Conservation (phyloP, 2,113 vertebrate genomes). For the Pseudonaja textilis region DNA sequence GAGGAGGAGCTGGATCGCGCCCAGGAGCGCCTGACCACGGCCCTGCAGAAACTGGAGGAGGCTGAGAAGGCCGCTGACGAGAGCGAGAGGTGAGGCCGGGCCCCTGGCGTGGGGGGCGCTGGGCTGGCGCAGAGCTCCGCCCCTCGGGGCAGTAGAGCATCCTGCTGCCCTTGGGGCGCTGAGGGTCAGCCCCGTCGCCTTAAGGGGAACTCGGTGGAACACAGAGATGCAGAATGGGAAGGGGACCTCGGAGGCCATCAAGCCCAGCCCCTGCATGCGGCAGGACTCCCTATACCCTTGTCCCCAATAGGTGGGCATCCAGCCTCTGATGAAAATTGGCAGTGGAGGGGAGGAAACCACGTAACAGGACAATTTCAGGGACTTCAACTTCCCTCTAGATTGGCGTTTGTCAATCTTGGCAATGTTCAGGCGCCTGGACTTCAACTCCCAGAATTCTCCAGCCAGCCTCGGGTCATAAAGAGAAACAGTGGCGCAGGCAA, state of each 20-base stretch:
- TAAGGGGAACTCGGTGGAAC: background rate
- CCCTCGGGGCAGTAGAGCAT: background rate
- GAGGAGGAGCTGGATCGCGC: constrained; percentile 98
- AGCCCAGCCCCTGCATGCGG: background rate
- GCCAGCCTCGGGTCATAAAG: background rate
- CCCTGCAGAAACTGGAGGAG: constrained; percentile 97
- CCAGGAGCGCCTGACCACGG: constrained; percentile 95
- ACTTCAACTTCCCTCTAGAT: background rate
- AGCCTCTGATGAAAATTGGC: background rate
- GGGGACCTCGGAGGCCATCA: background rate
- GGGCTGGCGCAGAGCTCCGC: background rate
- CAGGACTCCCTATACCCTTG: background rate
- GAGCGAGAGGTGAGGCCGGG: constrained; percentile 88
- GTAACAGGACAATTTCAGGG: background rate
- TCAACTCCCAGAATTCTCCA: background rate
- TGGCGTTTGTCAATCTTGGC: background rate
- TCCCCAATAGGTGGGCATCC: background rate
- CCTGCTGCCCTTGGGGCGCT: background rate
- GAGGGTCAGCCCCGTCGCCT: too few relatives aligned
- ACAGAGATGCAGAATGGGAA: background rate
- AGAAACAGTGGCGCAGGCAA: background rate
- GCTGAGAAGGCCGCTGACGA: constrained; percentile 99
- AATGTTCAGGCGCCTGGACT: background rate
- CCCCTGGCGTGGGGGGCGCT: background rate
- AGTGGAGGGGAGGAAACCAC: background rate